These are phyloP conservation scores for Sebastes paucispinis DNA, from an alignment of 2,797 vertebrate species.

Conservation along the genomic window DNA sequence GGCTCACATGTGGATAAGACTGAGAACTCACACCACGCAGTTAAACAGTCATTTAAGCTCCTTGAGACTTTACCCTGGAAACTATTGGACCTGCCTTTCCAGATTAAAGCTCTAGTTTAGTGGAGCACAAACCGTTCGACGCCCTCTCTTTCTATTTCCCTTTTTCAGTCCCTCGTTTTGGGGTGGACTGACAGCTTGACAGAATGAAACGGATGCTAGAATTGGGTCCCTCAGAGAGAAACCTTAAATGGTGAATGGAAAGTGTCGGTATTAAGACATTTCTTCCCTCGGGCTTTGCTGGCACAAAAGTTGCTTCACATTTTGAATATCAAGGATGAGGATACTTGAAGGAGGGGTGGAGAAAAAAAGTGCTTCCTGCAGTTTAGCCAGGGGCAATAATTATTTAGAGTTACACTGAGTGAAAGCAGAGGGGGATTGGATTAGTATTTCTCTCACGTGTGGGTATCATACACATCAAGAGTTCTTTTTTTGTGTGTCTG, in stretches of 20 bases:
- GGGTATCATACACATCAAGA: background rate
- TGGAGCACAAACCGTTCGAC: constrained; percentile 36
- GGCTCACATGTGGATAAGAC: constrained; percentile 23
- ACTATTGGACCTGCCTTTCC: constrained; percentile 24
- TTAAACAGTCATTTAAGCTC: constrained; percentile 50
- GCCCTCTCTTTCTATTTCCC: constrained; percentile 16
- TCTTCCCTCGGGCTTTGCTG: constrained; percentile 46
- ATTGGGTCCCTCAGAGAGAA: constrained; percentile 41
- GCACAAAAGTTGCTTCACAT: constrained; percentile 52
- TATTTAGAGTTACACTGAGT: constrained; percentile 43
- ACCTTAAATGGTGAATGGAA: constrained; percentile 44
- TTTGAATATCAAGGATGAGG: constrained; percentile 56
- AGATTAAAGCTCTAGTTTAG: constrained; percentile 46
- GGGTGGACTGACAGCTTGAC: constrained; percentile 58
- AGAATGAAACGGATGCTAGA: constrained; percentile 59
- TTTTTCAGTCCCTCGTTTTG: constrained; percentile 1
- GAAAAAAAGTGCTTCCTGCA: constrained; percentile 43
- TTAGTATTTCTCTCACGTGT: constrained; percentile 27
- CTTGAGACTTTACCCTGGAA: constrained; percentile 20
- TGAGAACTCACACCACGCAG: constrained; percentile 31
- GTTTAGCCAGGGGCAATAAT: constrained; percentile 54
- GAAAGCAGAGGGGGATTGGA: constrained; percentile 33
- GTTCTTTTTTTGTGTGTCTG: background rate
- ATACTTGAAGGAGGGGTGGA: constrained; percentile 30
- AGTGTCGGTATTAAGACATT: constrained; percentile 44